These are phyloP conservation scores for Limanda limanda DNA, from an alignment of 2,113 vertebrate species.

Conservation along the genomic window DNA sequence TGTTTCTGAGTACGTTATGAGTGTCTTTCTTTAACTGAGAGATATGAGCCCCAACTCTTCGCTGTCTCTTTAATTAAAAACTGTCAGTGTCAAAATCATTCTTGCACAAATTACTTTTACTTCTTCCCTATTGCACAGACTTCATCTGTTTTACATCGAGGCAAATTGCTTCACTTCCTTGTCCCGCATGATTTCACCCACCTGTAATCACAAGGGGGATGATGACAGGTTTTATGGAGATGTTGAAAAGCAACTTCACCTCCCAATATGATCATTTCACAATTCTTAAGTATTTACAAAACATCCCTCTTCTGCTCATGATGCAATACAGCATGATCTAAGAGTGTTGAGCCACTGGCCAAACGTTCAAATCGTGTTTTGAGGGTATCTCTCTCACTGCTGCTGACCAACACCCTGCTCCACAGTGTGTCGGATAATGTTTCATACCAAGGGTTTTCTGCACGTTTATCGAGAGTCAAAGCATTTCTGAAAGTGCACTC, in stretches of 20 bases:
- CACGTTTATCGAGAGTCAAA: not conserved
- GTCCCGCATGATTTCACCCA: not conserved
- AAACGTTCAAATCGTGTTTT: not conserved
- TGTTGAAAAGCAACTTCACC: conserved; percentile 19
- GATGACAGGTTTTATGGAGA: not conserved
- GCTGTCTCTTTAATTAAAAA: conserved; percentile 14
- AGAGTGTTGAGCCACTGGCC: not conserved
- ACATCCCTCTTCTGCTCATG: not conserved
- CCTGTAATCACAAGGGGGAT: conserved; percentile 14
- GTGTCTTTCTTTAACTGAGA: not conserved
- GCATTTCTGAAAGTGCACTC: not conserved
- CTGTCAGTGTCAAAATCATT: conserved; percentile 1
- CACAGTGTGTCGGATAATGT: no score
- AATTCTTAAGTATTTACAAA: conserved; percentile 13
- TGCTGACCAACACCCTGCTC: not conserved
- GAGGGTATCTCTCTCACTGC: not conserved
- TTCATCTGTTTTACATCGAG: conserved; percentile 20
- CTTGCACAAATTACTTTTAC: conserved; percentile 7
- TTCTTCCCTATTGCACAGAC: conserved; percentile 24
- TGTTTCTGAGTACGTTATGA: not conserved
- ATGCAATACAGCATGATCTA: not conserved
- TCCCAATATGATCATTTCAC: not conserved
- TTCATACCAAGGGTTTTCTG: not conserved
- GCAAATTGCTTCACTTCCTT: conserved; percentile 47
- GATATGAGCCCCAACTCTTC: no score